These are phyloP conservation scores for Poeciliopsis paucimaculata DNA, from an alignment of 2,797 vertebrate species.

Conservation along the genomic window DNA sequence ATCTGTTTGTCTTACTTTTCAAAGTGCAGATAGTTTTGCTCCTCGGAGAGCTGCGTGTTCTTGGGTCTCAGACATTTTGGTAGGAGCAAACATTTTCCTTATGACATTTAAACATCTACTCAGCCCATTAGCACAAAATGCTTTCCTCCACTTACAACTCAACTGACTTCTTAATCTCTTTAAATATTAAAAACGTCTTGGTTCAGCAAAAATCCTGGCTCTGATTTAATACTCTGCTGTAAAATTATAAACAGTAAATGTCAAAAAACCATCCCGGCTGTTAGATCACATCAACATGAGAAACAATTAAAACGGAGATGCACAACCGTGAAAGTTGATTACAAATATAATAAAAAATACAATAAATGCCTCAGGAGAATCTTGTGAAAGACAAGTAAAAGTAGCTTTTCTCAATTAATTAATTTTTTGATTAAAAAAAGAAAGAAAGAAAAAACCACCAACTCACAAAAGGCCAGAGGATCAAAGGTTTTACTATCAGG, in stretches of 20 bases:
- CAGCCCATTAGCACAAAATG: neutral
- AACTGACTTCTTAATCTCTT: neutral
- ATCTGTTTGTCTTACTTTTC: neutral
- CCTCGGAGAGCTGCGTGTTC: neutral
- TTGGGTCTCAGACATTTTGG: neutral
- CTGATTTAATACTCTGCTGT: neutral
- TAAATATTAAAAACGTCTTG: neutral
- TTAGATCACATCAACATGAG: neutral
- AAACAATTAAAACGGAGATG: neutral
- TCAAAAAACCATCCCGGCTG: neutral
- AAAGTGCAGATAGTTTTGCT: neutral
- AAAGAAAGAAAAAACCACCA: neutral
- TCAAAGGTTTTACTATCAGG: neutral
- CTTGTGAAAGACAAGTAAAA: neutral
- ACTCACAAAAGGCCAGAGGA: neutral
- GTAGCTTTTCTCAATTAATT: neutral
- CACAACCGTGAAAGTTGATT: neutral
- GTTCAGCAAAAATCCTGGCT: neutral
- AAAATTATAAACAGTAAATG: neutral
- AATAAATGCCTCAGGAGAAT: neutral
- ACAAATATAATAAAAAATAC: neutral
- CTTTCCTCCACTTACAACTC: neutral
- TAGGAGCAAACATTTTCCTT: neutral
- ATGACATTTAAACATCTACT: neutral
- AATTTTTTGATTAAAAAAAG: neutral